phyloP scores from a whole-genome alignment of 2,797 vertebrate species.

The Sciurus vulgaris region DNA sequence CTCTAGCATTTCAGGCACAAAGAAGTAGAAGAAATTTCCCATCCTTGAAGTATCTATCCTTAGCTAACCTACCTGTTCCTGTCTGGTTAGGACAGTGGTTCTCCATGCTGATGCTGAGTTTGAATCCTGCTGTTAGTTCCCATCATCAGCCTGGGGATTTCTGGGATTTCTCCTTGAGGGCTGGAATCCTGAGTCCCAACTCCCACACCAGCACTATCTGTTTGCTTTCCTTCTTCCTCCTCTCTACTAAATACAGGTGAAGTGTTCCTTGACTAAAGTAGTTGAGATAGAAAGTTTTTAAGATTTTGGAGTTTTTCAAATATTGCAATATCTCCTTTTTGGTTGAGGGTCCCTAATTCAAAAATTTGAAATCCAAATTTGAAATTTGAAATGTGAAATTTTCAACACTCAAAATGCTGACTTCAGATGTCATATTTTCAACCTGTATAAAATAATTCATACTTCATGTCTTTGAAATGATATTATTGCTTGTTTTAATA shows the following conservation, averaged over 20 bases:
- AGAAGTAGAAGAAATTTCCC: not conserved
- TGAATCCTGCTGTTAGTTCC: no score
- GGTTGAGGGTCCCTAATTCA: no score
- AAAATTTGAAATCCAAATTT: not conserved
- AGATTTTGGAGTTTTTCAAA: not conserved
- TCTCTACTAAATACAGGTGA: not conserved
- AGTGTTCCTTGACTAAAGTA: not conserved
- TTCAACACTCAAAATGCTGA: not conserved
- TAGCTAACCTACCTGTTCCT: not conserved
- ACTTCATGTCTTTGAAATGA: not conserved
- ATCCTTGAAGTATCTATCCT: not conserved
- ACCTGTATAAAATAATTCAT: not conserved
- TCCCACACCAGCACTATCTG: not conserved
- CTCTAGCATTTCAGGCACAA: not conserved
- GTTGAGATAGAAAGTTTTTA: not conserved
- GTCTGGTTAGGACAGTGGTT: not conserved
- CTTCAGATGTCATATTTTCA: not conserved
- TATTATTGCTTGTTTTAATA: not conserved
- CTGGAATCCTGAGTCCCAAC: not conserved
- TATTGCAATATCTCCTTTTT: not conserved
- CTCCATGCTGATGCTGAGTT: rapidly evolving
- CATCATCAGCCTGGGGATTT: not conserved
- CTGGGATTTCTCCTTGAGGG: not conserved
- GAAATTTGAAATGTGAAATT: not conserved
- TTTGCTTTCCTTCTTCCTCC: not conserved